These are phyloP conservation scores for Poeciliopsis retropinna DNA, from an alignment of 2,113 vertebrate genomes.

Conservation along the genomic window DNA sequence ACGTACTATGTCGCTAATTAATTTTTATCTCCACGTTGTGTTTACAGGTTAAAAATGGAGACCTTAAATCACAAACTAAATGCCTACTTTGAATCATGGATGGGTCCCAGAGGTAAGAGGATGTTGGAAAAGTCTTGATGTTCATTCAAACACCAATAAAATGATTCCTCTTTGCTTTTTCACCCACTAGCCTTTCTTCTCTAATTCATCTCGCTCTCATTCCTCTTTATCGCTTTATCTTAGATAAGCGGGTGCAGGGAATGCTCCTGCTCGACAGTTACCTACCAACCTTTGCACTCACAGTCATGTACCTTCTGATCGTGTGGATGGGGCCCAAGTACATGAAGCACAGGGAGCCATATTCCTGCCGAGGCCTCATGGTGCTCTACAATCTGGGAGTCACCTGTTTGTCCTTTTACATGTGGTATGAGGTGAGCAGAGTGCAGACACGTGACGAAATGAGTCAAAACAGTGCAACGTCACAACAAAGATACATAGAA, in stretches of 20 bases:
- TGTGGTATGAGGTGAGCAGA: conserved; percentile 92
- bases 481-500: conserved; percentile 2
- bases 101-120: conserved; percentile 93
- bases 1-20: neutral
- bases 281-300: conserved; percentile 88
- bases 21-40: conserved; percentile 40
- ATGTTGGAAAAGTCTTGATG: neutral
- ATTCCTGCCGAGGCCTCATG: conserved; percentile 87
- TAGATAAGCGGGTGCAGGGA: conserved; percentile 92
- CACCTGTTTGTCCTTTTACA: conserved; percentile 92
- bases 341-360: conserved; percentile 88
- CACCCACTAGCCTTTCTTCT: conserved; percentile 9
- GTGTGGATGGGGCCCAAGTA: conserved; percentile 96
- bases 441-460: conserved; percentile 5
- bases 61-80: conserved; percentile 88
- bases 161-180: neutral
- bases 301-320: conserved; percentile 89
- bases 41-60: conserved; percentile 89
- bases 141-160: neutral
- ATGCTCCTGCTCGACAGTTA: conserved; percentile 95
- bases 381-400: conserved; percentile 93
- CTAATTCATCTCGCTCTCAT: neutral
- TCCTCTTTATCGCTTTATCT: conserved; percentile 48
- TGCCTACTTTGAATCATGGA: conserved; percentile 87
- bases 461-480: conserved; percentile 16